These are phyloP conservation scores for Dromaius novaehollandiae DNA, from an alignment of 2,113 vertebrate genomes.

Conservation along the genomic window DNA sequence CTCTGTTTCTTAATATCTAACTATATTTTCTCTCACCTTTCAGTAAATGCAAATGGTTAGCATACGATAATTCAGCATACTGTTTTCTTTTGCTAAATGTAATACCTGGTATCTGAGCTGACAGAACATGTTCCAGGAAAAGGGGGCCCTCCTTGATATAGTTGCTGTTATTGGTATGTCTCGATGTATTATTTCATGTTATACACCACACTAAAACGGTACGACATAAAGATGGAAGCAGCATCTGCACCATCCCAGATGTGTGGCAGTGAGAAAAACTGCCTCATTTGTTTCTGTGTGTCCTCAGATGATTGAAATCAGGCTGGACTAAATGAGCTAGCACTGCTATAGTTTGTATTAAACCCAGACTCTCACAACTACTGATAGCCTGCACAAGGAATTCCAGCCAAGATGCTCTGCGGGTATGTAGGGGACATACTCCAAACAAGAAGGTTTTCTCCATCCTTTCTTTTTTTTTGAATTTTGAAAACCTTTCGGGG, in stretches of 20 bases:
- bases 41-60: background rate
- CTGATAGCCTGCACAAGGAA: background rate
- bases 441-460: background rate
- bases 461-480: background rate
- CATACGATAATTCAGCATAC: background rate
- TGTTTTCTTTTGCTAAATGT: background rate
- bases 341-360: background rate
- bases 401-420: background rate
- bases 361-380: background rate
- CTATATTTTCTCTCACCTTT: background rate
- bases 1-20: background rate
- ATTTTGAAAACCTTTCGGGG: background rate
- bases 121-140: background rate
- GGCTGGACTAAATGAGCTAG: background rate
- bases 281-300: background rate
- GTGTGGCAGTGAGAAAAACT: background rate
- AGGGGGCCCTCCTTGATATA: background rate
- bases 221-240: background rate
- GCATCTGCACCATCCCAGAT: background rate
- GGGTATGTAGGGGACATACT: background rate
- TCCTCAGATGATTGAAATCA: background rate
- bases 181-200: background rate
- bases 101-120: background rate
- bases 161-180: background rate
- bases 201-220: background rate